Evolutionary conservation across 2,113 vertebrate species (phyloP), one percentile per base, ranked within the genome.

Genomic region (Taurulus bubalis): DNA sequence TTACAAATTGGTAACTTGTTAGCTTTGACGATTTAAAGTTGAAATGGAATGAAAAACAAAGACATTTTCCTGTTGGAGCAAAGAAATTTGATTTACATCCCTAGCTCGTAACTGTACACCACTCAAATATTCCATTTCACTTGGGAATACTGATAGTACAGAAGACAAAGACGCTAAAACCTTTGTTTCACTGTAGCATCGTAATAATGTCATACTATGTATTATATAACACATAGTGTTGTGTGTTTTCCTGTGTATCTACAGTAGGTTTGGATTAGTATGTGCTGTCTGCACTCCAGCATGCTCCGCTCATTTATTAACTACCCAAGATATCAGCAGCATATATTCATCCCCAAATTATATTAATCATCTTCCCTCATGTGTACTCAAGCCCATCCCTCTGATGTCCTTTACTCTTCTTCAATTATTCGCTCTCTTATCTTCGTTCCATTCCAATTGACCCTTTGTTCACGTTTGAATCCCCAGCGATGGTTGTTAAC

Each of bases 391-490:
- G 68, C 77, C 80, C 70, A 18, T 75, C 58, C 22, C 66, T 30
- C 81, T 58, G 34, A 73, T 77, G 60, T 82, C 84, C 69, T 87
- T 79, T 74, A 64, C 70, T 83, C 68, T 47, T 62, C 73, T 11
- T 82, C 60, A 28, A 85, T 55, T 66, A n/a, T 55, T 73, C 28
- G 1, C 56, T 8, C 30, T 68, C 69, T 72, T 58, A 75, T 15
- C 64, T 74, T 63, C 40, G 22, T 66, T 83, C 65, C 26, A 9
- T 73, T 86, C 79, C 80, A 85, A 83, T 85, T 90, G 83, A 92
- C 87, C 88, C 85, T 72, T 79, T 76, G 79, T 64, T 85, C 67
- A 62, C 53, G 32, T 79, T 73, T 82, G 69, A 92, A 66, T 91
- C 85, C 79, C 22, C 42, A 2, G 10, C 72, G 73, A 75, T 72